Base-by-base conservation (phyloP, 2,113 vertebrate species). In the Oophaga pumilio region DNA sequence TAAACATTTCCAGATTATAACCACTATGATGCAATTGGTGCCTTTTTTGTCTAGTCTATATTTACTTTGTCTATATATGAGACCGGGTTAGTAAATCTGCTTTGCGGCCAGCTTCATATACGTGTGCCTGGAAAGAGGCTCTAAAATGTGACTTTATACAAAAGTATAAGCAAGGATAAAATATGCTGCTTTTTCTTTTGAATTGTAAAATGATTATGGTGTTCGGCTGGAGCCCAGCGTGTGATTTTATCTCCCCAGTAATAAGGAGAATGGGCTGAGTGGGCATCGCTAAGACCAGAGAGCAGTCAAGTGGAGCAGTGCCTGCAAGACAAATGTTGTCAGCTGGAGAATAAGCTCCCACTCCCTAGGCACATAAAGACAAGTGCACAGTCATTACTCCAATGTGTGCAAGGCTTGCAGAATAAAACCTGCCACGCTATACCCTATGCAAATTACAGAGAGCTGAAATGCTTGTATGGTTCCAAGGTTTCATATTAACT, bases 371-470 rank as follows among this genome's bases (percentile, higher is more conserved):
- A 53, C 71, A 53, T 15, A 17, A 68, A 84, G 87, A 84, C 76
- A 83, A 84, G 80, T 88, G 87, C 87, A 68, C 7, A 64, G 87
- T 81, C 60, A 84, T 88, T 84, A 88, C 60, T 68, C 87, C 69
- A 83, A 64, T 43, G 76, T 64, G 71, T 52, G 53, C 71, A 76
- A 64, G 49, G 59, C 59, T 76, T 66, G 80, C 71, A 68, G 81
- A 83, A 88, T 84, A 52, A 66, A 88, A 49, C 66, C 69, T 82
- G 28, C 79, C 26, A 28, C 76, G 81, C 69, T 82, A 60, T 82
- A 64, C 87, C 56, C 59, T 88, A 88, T 88, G 87, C 87, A 88
- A 84, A 88, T 84, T 52, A 88, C 52, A 43, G 80, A 84, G 76
- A 74, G 15, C 64, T 76, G 86, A 88, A 76, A 83, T 66, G 73